A percentile compares a stretch with the other conserved stretches of the same genome.
Conservation (phyloP, 2,888 invertebrate genomes). For the Campoplex capitator region DNA sequence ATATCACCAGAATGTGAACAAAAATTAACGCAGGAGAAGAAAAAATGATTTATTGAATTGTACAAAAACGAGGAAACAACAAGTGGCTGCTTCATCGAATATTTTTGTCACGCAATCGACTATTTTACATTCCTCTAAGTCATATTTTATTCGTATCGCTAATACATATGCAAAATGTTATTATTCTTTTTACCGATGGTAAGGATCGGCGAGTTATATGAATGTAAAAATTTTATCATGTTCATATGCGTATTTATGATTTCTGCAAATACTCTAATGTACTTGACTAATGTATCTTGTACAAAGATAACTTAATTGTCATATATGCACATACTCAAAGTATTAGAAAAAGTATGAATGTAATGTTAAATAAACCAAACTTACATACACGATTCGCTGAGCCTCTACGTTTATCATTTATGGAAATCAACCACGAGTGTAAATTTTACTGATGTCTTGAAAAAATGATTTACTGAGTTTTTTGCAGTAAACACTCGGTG, state of each 20-base stretch:
- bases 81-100: constrained; percentile 20
- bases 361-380: constrained; percentile 55
- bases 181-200: constrained; percentile 34
- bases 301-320: constrained; percentile 41
- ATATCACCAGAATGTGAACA: constrained; percentile 90
- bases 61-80: background rate
- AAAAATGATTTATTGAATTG: constrained; percentile 10
- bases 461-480: no score
- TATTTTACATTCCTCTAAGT: constrained; percentile 57
- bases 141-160: constrained; percentile 6
- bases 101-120: constrained; percentile 27
- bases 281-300: constrained; percentile 42
- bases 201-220: constrained; percentile 41
- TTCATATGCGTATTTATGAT: constrained; percentile 39
- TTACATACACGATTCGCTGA: constrained; percentile 15
- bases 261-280: constrained; percentile 26
- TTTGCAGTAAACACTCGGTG: no score
- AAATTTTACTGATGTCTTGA: no score
- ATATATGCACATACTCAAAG: constrained; percentile 33
- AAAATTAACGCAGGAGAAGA: constrained; percentile 76
- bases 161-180: constrained; percentile 19
- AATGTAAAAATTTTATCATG: constrained; percentile 34
- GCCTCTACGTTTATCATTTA: background rate
- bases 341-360: no score
- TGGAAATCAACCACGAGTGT: no score